Conservation (phyloP, 2,797 vertebrate species). For the Lithobates sylvaticus region DNA sequence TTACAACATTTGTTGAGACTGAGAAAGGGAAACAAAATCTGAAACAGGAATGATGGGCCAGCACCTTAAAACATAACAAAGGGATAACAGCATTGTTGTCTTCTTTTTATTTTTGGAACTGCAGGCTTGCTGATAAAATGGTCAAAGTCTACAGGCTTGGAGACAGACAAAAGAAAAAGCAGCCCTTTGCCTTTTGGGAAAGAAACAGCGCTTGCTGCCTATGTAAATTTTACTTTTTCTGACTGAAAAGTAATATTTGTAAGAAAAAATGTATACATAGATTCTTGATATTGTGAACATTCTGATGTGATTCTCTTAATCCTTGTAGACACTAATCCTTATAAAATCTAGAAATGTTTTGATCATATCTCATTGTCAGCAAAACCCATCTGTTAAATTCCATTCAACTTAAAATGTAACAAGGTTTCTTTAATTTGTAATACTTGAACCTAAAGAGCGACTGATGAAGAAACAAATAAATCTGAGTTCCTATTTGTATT, state of each 20-base stretch:
- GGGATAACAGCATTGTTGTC: constrained; percentile 26
- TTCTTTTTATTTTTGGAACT: constrained; percentile 51
- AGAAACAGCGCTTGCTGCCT: constrained; percentile 35
- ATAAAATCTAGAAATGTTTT: constrained; percentile 11
- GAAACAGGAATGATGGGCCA: constrained; percentile 36
- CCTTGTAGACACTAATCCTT: constrained; percentile 18
- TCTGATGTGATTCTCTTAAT: constrained; percentile 20
- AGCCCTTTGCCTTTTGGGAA: constrained; percentile 37
- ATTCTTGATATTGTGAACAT: constrained; percentile 16
- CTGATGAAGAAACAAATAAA: not conserved
- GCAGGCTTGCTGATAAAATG: constrained; percentile 56
- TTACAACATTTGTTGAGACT: not conserved
- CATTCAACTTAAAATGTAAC: constrained; percentile 22
- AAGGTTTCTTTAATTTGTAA: constrained; percentile 1
- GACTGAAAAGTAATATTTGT: constrained; percentile 28
- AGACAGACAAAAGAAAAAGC: constrained; percentile 47
- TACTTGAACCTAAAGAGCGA: not conserved
- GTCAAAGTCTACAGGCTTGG: constrained; percentile 54
- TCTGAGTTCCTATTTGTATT: too few relatives aligned
- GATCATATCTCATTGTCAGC: constrained; percentile 20
- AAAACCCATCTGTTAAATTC: not conserved
- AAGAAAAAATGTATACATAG: constrained; percentile 12
- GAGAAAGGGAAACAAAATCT: constrained; percentile 45
- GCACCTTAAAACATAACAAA: constrained; percentile 56
- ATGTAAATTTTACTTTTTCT: constrained; percentile 18